A percentile compares a stretch with the other conserved stretches of the same genome.
These are phyloP conservation scores for Cydia amplana DNA, from an alignment of 1,140 invertebrate species.

Conservation along the genomic window DNA sequence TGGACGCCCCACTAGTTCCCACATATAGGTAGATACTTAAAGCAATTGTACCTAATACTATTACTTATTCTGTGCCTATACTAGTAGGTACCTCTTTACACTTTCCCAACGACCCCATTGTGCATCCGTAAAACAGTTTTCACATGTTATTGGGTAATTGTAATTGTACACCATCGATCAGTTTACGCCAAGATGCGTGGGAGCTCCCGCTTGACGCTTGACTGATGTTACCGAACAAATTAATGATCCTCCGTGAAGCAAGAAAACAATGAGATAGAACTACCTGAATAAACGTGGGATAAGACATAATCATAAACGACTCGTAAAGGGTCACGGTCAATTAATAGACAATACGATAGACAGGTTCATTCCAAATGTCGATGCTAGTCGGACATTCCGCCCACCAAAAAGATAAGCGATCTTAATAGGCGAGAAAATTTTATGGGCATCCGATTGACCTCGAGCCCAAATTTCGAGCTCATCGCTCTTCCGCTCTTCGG, in stretches of 20 bases:
- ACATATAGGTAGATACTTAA: too few species aligned
- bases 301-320: not conserved
- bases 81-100: not conserved
- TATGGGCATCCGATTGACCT: conserved; percentile 55
- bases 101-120: conserved; percentile 23
- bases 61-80: too few species aligned
- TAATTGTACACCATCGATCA: conserved; percentile 45
- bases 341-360: conserved; percentile 24
- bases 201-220: conserved; percentile 62
- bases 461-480: conserved; percentile 45
- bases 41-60: too few species aligned
- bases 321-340: conserved; percentile 23
- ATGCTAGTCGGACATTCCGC: conserved; percentile 46
- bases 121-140: conserved; percentile 28
- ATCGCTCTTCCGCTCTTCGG: conserved; percentile 54
- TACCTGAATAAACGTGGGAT: conserved; percentile 25
- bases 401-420: conserved; percentile 47
- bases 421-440: conserved; percentile 57
- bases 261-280: conserved; percentile 37
- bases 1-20: too few species aligned
- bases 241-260: conserved; percentile 53
- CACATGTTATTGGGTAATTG: conserved; percentile 46
- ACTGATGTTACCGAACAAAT: conserved; percentile 71
- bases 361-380: conserved; percentile 37
- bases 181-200: conserved; percentile 55